A percentile compares a stretch with the other conserved stretches of the same genome.
Conservation (phyloP, 2,888 invertebrate genomes). For the Amiota communis region DNA sequence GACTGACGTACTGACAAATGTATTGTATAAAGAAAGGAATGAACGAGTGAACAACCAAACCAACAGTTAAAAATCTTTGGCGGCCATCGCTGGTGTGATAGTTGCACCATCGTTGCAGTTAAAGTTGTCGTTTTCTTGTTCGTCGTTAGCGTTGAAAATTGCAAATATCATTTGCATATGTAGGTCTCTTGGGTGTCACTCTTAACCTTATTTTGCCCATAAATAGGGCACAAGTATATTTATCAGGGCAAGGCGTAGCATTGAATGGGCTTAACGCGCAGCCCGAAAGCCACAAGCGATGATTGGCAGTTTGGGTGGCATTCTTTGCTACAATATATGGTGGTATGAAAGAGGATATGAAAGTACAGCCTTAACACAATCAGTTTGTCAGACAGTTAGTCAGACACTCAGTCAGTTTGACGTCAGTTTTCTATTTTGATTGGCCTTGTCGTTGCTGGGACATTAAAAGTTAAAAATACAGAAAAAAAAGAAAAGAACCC, state of each 20-base stretch:
- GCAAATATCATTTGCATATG: constrained; percentile 62
- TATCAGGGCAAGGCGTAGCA: not conserved
- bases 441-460: constrained; percentile 7
- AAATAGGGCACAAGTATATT: constrained; percentile 52
- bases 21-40: no score
- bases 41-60: no score
- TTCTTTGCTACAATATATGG: not conserved
- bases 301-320: constrained; percentile 23
- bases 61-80: not conserved
- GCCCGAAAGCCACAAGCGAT: not conserved
- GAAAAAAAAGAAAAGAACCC: no score
- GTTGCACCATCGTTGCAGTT: not conserved
- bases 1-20: not conserved
- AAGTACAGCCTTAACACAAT: constrained; percentile 10
- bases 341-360: constrained; percentile 13
- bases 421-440: constrained; percentile 25
- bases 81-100: not conserved
- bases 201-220: constrained; percentile 63
- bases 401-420: constrained; percentile 32
- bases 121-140: not conserved
- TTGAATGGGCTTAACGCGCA: no score
- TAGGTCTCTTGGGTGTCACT: constrained; percentile 65
- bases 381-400: not conserved
- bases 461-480: not conserved
- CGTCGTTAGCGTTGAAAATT: constrained; percentile 52